Conservation (phyloP, 2,888 invertebrate species). For the Tenthredo mesomela region DNA sequence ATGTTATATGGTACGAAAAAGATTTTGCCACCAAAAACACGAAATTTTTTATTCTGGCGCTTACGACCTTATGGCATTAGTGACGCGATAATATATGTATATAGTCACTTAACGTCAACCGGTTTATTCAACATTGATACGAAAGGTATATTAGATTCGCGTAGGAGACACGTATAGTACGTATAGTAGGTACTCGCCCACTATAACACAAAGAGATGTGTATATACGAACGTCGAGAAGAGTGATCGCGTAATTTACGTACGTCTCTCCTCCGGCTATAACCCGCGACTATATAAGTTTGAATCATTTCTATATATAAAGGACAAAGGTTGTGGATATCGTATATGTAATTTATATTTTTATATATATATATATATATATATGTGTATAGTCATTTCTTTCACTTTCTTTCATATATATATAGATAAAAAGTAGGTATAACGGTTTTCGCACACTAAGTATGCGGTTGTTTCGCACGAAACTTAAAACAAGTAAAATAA, state of each 20-base stretch:
- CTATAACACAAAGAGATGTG: not conserved
- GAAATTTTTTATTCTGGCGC: too few species aligned
- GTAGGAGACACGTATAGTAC: not conserved
- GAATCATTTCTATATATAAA: slow-evolving; percentile 26
- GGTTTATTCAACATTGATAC: not conserved
- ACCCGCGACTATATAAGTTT: not conserved
- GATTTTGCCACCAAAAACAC: too few species aligned
- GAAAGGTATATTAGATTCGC: not conserved
- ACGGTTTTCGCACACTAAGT: too few species aligned
- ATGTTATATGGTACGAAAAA: too few species aligned
- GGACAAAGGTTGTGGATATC: slow-evolving; percentile 4
- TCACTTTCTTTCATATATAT: not conserved
- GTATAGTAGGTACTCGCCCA: not conserved
- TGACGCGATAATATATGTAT: too few species aligned
- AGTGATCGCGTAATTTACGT: slow-evolving; percentile 16
- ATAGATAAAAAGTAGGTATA: not conserved
- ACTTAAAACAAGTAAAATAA: not conserved
- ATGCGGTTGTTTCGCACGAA: not conserved
- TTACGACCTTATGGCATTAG: too few species aligned
- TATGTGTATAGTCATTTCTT: too few species aligned
- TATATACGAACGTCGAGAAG: not conserved
- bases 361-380: too few species aligned
- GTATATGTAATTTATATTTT: not conserved
- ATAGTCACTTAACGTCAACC: not conserved
- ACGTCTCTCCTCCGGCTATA: not conserved